Conservation (phyloP, 2,888 invertebrate species). For the Drosophila phalerata region DNA sequence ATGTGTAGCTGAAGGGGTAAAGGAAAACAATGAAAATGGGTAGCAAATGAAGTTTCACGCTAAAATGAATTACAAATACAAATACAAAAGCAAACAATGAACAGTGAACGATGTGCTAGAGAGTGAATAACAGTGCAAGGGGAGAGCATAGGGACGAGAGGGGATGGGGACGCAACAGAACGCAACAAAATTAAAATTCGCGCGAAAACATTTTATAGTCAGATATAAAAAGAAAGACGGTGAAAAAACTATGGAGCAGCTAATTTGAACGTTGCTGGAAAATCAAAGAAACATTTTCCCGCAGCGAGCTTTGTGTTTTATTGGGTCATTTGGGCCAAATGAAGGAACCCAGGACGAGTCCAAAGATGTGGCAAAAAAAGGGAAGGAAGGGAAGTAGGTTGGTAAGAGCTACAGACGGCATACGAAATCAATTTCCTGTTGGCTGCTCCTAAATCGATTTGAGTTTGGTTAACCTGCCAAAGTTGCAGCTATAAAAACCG, state of each 20-base stretch:
- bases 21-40: constrained; percentile 16
- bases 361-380: neutral
- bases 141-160: neutral
- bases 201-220: constrained; percentile 70
- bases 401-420: constrained; percentile 39
- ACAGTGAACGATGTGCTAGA: constrained; percentile 56
- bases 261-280: constrained; percentile 69
- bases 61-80: constrained; percentile 75
- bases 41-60: constrained; percentile 67
- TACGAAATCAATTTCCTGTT: constrained; percentile 76
- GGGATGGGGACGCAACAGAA: constrained; percentile 12
- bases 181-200: constrained; percentile 65
- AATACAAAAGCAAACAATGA: constrained; percentile 64
- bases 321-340: constrained; percentile 53
- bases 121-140: constrained; percentile 32
- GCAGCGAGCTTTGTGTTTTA: constrained; percentile 57
- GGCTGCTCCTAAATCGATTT: constrained; percentile 73
- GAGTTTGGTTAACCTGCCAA: constrained; percentile 81
- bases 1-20: constrained; percentile 21
- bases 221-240: constrained; percentile 58
- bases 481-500: constrained; percentile 61
- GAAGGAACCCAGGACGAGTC: neutral
- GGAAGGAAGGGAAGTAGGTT: neutral
- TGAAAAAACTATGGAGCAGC: constrained; percentile 62
- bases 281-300: constrained; percentile 76